Conservation (phyloP, 2,797 vertebrate genomes). For the Onychomys leucogaster region DNA sequence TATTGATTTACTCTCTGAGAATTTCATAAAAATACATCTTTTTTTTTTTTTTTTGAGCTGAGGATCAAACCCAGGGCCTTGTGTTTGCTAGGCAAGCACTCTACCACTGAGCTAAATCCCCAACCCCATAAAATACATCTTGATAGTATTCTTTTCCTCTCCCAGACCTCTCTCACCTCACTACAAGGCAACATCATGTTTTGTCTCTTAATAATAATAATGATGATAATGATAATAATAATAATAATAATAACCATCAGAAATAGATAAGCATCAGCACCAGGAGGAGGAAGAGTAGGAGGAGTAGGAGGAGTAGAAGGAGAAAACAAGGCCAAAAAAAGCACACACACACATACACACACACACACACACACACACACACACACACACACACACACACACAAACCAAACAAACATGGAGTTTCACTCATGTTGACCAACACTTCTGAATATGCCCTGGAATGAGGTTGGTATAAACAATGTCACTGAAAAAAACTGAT, state of each 20-base stretch:
- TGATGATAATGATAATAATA: too few species aligned
- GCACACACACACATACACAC: not conserved
- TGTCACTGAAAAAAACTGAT: not conserved
- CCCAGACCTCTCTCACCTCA: too few species aligned
- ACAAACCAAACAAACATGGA: not conserved
- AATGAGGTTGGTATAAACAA: not conserved
- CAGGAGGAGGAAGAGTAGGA: too few species aligned
- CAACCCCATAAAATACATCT: not conserved
- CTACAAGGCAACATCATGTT: not conserved
- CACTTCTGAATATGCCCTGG: not conserved
- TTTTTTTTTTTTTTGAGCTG: too few species aligned
- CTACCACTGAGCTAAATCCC: too few species aligned
- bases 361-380: not conserved
- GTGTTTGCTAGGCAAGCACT: too few species aligned
- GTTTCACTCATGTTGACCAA: not conserved
- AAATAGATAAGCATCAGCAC: too few species aligned
- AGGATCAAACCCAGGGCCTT: too few species aligned
- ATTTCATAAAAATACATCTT: not conserved
- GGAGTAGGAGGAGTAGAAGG: too few species aligned
- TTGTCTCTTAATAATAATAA: not conserved
- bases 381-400: not conserved
- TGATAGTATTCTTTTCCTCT: too few species aligned
- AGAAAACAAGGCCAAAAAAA: not conserved
- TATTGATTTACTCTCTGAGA: not conserved
- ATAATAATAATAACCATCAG: not conserved